Base-by-base conservation (phyloP, 2,888 invertebrate species). In the Agrotis segetum region DNA sequence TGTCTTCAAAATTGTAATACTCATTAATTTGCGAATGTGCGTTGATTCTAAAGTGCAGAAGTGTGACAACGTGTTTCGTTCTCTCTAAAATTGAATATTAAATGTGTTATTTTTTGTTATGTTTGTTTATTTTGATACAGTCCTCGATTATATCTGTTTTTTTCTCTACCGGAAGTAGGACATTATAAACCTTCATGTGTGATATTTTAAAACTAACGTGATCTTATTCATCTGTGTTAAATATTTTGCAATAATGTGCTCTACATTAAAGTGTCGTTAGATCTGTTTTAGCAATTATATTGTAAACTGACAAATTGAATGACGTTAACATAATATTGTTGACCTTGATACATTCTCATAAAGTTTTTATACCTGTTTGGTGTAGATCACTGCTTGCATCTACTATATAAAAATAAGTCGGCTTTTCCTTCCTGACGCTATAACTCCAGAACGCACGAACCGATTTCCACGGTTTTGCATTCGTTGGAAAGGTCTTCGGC, bases 1-100 rank as follows among this genome's bases (percentile, higher is more conserved):
- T 65, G 64, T 47, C 1, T 34, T 53, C 9, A 47, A 19, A 47
- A 1, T 50, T 40, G 3, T n/a, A 79, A 71, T 75, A 71, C 71
- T 71, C 65, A 62, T 29, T 21, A 13, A 1, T 46, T 29, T 9
- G 4, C 0, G 34, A 3, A 11, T 9, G 58, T 19, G 71, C 5
- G 50, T 56, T 65, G 16, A 13, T 34, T 6, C 1, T n/a, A 34
- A 52, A 46, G n/a, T 2, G 17, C 0, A 47, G 14, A 49, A 40
- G 58, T 50, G 58, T n/a, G n/a, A 34, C 17, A n/a, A 9, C 6
- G 16, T 55, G 24, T 52, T 7, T 49, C 1, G 19, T 49, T 34
- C 13, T 29, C 14, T 74, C 21, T 73, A 11, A 21, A 60, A 66
- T 49, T 60, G 60, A 66, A 73, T 9, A 21, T 6, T 49, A 0